Percentiles rank a stretch among this genome's conserved stretches.
Conservation (phyloP, 2,113 vertebrate genomes). For the Sebastes fasciatus region DNA sequence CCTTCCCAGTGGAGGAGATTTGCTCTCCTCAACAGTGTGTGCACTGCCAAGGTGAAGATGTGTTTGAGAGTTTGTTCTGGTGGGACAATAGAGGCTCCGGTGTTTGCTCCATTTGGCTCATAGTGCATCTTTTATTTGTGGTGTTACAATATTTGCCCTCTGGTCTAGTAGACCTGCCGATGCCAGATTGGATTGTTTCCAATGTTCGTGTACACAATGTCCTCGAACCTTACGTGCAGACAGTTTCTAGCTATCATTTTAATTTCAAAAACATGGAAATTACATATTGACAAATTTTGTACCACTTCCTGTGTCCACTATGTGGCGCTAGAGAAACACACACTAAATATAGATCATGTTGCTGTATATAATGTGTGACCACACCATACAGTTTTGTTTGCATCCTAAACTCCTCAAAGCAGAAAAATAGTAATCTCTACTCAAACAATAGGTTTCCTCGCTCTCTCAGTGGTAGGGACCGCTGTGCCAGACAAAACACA, state of each 20-base stretch:
- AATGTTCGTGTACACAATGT: background rate
- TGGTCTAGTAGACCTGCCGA: background rate
- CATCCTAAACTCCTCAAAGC: too few species aligned
- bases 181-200: constrained; percentile 37
- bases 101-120: constrained; percentile 23
- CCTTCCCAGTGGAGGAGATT: background rate
- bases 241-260: background rate
- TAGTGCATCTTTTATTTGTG: constrained; percentile 14
- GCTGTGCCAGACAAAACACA: too few species aligned
- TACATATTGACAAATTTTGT: too few species aligned
- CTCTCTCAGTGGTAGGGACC: too few species aligned
- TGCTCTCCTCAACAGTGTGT: background rate
- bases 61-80: constrained; percentile 8
- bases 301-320: too few species aligned
- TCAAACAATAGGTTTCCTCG: too few species aligned
- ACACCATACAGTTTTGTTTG: too few species aligned
- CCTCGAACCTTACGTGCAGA: background rate
- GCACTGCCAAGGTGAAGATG: background rate
- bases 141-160: constrained; percentile 23
- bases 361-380: too few species aligned
- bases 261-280: background rate
- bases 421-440: too few species aligned
- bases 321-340: too few species aligned
- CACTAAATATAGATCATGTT: too few species aligned
- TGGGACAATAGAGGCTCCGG: background rate